Percentiles rank a stretch among this genome's conserved stretches.
Evolutionary conservation across 1,140 invertebrate species (phyloP).

Genomic region (Goniozus legneri): DNA sequence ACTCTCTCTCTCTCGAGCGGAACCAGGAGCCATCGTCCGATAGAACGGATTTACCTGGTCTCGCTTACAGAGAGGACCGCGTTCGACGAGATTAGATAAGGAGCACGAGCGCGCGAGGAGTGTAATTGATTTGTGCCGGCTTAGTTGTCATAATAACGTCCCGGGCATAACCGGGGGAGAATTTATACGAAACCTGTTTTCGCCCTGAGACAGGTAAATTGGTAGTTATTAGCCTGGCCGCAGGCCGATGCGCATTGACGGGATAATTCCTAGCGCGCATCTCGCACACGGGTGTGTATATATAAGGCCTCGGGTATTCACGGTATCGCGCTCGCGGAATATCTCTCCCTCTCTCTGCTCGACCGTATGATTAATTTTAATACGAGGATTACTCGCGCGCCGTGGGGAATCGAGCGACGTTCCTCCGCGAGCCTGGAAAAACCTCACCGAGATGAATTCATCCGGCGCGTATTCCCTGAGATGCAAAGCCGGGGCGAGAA

Average conservation of each 20-base stretch:
- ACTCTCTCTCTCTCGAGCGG: too few relatives aligned
- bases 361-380: constrained; percentile 20
- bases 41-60: too few relatives aligned
- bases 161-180: constrained; percentile 26
- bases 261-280: constrained; percentile 28
- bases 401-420: neutral
- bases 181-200: constrained; percentile 44
- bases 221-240: constrained; percentile 38
- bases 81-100: too few relatives aligned
- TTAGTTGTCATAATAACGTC: constrained; percentile 37
- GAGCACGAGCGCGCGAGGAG: too few relatives aligned
- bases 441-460: too few relatives aligned
- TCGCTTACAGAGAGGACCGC: too few relatives aligned
- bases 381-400: constrained; percentile 6
- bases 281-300: neutral
- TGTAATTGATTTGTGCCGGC: constrained; percentile 34
- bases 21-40: too few relatives aligned
- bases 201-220: constrained; percentile 40
- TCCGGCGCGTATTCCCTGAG: too few relatives aligned
- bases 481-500: too few relatives aligned
- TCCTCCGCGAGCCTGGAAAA: too few relatives aligned
- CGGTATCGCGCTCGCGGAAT: neutral
- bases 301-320: neutral
- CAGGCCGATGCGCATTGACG: constrained; percentile 29
- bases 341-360: neutral